phyloP scores from a whole-genome alignment of 2,113 vertebrate genomes.

The Ictalurus furcatus region DNA sequence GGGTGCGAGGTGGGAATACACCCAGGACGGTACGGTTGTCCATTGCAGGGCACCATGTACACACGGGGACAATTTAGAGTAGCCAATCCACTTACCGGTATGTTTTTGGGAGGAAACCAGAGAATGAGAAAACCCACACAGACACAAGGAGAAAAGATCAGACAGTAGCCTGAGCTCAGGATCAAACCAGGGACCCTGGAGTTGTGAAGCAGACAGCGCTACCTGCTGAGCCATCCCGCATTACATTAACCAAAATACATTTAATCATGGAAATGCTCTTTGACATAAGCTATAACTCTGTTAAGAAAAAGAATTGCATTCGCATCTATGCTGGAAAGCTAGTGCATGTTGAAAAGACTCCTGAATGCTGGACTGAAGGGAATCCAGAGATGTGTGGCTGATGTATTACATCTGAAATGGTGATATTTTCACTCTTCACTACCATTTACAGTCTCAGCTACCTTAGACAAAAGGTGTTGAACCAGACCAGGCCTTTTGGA shows the following conservation, averaged over 20 bases:
- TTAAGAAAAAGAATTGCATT: not conserved
- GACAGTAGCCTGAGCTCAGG: not conserved
- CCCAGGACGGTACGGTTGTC: not conserved
- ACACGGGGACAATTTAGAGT: not conserved
- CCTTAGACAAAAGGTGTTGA: not conserved
- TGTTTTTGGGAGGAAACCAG: not conserved
- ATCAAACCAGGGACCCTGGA: not conserved
- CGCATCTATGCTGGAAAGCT: not conserved
- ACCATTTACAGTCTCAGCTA: not conserved
- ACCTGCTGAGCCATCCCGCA: not conserved
- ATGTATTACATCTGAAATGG: not conserved
- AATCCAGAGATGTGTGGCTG: not conserved
- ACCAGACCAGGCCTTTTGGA: not conserved
- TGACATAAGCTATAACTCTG: not conserved
- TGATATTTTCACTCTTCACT: not conserved
- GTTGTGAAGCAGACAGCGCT: not conserved
- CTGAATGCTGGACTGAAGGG: not conserved
- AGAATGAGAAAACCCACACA: too few species aligned
- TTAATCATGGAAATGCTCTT: not conserved
- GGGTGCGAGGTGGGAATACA: not conserved
- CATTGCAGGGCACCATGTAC: not conserved
- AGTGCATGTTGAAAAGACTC: not conserved
- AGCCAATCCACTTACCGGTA: not conserved
- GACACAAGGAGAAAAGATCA: not conserved
- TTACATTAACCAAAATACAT: not conserved